Evolutionary conservation across 2,888 invertebrate genomes (phyloP).

Genomic region (Hecatera dysodea): DNA sequence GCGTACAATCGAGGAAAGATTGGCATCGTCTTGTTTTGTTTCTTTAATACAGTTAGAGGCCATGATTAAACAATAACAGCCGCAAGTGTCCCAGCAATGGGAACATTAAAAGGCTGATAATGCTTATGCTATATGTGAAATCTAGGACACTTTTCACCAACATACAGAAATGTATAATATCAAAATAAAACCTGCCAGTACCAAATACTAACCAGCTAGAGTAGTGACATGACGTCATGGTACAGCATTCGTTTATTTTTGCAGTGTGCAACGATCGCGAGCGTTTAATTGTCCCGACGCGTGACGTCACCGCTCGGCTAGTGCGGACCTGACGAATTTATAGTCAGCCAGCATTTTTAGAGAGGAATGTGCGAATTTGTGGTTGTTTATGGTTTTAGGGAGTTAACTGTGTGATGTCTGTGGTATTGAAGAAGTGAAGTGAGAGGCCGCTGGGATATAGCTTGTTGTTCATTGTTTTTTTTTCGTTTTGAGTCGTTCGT

Average conservation of each 20-base stretch:
- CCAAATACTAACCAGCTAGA: slow-evolving; percentile 35
- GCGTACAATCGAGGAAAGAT: too few relatives aligned
- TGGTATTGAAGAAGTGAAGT: neutral
- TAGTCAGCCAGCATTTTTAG: slow-evolving; percentile 36
- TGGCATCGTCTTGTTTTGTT: too few relatives aligned
- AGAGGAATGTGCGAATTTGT: slow-evolving; percentile 26
- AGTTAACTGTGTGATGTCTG: slow-evolving; percentile 12
- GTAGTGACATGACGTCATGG: slow-evolving; percentile 48
- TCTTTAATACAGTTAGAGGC: too few relatives aligned
- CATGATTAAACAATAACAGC: too few relatives aligned
- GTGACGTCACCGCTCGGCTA: slow-evolving; percentile 42
- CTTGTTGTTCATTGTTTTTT: neutral
- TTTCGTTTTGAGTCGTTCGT: neutral
- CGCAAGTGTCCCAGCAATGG: too few relatives aligned
- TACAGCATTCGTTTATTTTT: slow-evolving; percentile 46
- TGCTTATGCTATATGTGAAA: too few relatives aligned
- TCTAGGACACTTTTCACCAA: too few relatives aligned
- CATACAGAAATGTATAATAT: too few relatives aligned
- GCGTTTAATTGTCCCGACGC: slow-evolving; percentile 56
- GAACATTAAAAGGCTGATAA: too few relatives aligned
- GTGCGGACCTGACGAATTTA: slow-evolving; percentile 56
- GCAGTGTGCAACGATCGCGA: slow-evolving; percentile 30
- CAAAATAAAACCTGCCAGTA: slow-evolving; percentile 9
- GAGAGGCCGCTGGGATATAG: neutral
- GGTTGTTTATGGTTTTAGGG: slow-evolving; percentile 33